These are phyloP conservation scores for Nematolebias whitei DNA, from an alignment of 2,113 vertebrate species.

Conservation along the genomic window DNA sequence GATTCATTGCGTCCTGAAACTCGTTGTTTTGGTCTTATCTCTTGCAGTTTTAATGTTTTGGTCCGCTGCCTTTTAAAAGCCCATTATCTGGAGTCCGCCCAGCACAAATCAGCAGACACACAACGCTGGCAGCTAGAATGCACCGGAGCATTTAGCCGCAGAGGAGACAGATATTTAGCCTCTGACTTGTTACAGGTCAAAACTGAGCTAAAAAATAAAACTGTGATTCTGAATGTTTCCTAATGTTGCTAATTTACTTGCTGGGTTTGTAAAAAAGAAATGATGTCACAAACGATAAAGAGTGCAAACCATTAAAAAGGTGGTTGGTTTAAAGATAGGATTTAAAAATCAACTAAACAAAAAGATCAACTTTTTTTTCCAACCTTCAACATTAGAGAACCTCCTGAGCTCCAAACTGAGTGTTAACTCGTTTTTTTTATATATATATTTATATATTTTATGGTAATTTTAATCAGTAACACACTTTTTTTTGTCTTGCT, in stretches of 20 bases:
- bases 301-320: too few relatives aligned
- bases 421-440: too few relatives aligned
- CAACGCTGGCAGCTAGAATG: not conserved
- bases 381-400: too few relatives aligned
- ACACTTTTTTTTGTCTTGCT: too few relatives aligned
- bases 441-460: too few relatives aligned
- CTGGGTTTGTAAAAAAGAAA: not conserved
- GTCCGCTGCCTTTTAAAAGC: not conserved
- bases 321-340: too few relatives aligned
- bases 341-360: too few relatives aligned
- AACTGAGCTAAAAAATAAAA: not conserved
- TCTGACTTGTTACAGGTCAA: not conserved
- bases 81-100: not conserved
- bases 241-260: not conserved
- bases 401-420: too few relatives aligned
- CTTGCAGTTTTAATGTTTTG: not conserved
- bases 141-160: not conserved
- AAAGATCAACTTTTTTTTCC: too few relatives aligned
- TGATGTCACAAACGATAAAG: too few relatives aligned
- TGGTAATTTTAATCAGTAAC: too few relatives aligned
- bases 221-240: not conserved
- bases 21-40: constrained; percentile 9
- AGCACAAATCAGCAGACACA: constrained; percentile 7
- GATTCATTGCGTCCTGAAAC: not conserved
- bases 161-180: not conserved